Percentiles rank a stretch among this genome's conserved stretches.
phyloP scores from a whole-genome alignment of 2,888 invertebrate genomes.

The Zootermopsis nevadensis region DNA sequence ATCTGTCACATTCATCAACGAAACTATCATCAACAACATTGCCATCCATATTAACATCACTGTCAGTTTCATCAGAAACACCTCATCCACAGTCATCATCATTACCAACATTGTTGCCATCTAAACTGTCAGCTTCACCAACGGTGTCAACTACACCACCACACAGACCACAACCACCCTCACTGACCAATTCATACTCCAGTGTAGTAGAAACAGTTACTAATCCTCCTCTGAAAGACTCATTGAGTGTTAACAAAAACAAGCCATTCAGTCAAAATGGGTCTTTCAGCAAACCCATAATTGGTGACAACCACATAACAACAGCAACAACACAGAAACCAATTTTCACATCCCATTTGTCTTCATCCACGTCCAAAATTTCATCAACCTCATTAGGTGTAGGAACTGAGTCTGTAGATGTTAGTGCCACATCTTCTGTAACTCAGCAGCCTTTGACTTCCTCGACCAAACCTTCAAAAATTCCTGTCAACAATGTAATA shows the following conservation, averaged over 20 bases:
- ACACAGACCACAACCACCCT: not conserved
- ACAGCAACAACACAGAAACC: not conserved
- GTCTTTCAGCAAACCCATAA: not conserved
- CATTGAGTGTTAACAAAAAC: not conserved
- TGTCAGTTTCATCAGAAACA: not conserved
- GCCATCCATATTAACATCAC: not conserved
- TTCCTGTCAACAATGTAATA: not conserved
- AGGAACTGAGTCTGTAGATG: not conserved
- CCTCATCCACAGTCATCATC: not conserved
- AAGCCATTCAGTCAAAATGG: not conserved
- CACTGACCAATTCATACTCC: not conserved
- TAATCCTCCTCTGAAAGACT: not conserved
- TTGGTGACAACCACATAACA: too few species aligned
- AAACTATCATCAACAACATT: not conserved
- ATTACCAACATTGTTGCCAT: not conserved
- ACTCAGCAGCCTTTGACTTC: not conserved
- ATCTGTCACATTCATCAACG: not conserved
- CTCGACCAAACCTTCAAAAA: not conserved
- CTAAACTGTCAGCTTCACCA: not conserved
- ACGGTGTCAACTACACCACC: not conserved
- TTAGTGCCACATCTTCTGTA: not conserved
- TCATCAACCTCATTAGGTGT: not conserved
- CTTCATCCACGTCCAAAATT: not conserved
- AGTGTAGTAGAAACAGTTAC: not conserved
- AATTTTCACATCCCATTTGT: not conserved